Percentiles rank a stretch among this genome's conserved stretches.
Conservation (phyloP, 1,140 invertebrate species). For the Phocides pigmalion region DNA sequence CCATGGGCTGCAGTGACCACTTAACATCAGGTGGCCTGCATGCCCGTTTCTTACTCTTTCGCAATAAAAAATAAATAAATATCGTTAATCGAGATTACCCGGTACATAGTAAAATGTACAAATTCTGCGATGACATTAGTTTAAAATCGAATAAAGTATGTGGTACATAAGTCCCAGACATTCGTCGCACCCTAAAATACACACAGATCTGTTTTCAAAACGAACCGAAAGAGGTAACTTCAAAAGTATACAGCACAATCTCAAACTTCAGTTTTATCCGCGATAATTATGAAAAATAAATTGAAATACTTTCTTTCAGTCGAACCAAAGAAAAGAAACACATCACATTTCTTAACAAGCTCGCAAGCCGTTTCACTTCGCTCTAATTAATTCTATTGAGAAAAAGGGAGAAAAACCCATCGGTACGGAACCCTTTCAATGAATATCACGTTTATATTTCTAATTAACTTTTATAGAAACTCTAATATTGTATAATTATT, state of each 20-base stretch:
- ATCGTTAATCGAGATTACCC: no score
- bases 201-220: no score
- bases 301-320: constrained; percentile 32
- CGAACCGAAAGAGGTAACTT: no score
- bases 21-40: no score
- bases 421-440: constrained; percentile 59
- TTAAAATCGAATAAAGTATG: no score
- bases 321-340: constrained; percentile 33
- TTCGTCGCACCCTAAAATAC: no score
- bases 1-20: no score
- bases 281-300: constrained; percentile 26
- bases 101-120: no score
- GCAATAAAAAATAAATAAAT: no score
- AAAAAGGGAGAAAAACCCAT: constrained; percentile 41
- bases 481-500: constrained; percentile 44
- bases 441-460: constrained; percentile 54
- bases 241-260: neutral
- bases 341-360: constrained; percentile 39
- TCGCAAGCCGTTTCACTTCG: constrained; percentile 29
- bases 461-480: constrained; percentile 64
- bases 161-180: no score
- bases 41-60: no score
- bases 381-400: constrained; percentile 51
- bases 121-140: no score
- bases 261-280: constrained; percentile 2